Base-by-base conservation (phyloP, 64 coral and sea anemone species). In the Stylophora pistillata region DNA sequence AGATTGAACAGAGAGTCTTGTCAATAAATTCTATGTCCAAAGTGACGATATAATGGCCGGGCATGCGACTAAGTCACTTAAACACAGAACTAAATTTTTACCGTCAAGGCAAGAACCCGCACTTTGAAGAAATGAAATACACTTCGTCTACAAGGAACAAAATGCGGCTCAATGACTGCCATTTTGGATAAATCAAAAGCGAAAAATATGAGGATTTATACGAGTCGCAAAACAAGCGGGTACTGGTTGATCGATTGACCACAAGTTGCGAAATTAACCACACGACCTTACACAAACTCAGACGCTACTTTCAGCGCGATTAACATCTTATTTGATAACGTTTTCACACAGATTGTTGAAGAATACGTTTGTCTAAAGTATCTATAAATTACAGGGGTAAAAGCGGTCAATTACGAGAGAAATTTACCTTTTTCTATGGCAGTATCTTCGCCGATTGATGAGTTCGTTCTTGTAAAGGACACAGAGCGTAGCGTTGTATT, bases 401-500 rank as follows among this genome's bases (percentile, higher is more conserved):
- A 16, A 2, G 23, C 28, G 18, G 53, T 0, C 27, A 18, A 18
- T 4, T 59, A 79, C 25, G 30, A 15, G 29, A 59, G 55, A 79
- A 59, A 31, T 79, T 79, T 79, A 79, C 77, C 77, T 79, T 79
- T 79, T 79, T 79, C 27, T 30, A 18, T 61, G 13, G 55, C 31
- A 16, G 28, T 79, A 14, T 26, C 21, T 56, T 56, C 27, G 74
- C 34, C 47, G 76, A 78, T 23, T 76, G 73, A 47, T 47, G 37
- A 47, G 7, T 31, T 58, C 59, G 27, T 30, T 59, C 59, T 55
- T 60, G 9, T 55, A 18, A 14, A 29, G 18, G 55, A 56, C 77
- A 79, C 29, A 78, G 75, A 78, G 52, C 75, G 75, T 79, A 47
- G 56, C 53, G 23, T 59, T 60, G 77, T 79, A 79, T 60, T 79